Conservation (phyloP, 1,140 invertebrate genomes). For the Homarus americanus region DNA sequence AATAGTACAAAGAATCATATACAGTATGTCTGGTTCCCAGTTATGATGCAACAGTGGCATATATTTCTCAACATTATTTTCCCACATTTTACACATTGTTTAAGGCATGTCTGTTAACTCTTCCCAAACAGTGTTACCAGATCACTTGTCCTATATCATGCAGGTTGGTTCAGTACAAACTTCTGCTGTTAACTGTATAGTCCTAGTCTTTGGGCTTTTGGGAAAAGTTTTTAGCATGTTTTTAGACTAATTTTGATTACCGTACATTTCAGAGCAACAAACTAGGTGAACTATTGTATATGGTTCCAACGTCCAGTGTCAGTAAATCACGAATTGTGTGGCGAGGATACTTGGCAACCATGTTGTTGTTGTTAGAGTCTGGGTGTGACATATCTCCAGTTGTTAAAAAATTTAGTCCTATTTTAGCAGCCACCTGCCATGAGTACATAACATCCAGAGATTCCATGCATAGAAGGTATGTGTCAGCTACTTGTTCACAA, state of each 20-base stretch:
- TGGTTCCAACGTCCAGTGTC: conserved; percentile 28
- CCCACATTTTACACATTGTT: too few relatives aligned
- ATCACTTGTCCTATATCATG: too few relatives aligned
- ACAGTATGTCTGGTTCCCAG: too few relatives aligned
- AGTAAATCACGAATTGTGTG: conserved; percentile 40
- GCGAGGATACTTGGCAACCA: conserved; percentile 31
- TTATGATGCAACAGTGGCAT: too few relatives aligned
- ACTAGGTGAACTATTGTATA: conserved; percentile 34
- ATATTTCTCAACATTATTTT: too few relatives aligned
- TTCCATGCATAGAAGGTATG: conserved; percentile 45
- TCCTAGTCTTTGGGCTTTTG: too few relatives aligned
- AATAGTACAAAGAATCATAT: too few relatives aligned
- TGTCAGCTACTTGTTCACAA: not conserved
- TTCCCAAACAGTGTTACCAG: too few relatives aligned
- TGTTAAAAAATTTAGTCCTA: conserved; percentile 12
- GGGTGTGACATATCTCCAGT: conserved; percentile 36
- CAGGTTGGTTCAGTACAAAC: too few relatives aligned
- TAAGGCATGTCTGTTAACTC: too few relatives aligned
- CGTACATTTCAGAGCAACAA: conserved; percentile 42
- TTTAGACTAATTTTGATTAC: not conserved
- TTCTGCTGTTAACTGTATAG: too few relatives aligned
- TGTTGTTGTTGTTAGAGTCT: conserved; percentile 21
- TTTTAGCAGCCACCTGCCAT: conserved; percentile 10
- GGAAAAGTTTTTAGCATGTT: not conserved
- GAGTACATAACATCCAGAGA: conserved; percentile 24